These are phyloP conservation scores for Neelides sp. DNA, from an alignment of 1,140 invertebrate genomes.

Conservation along the genomic window DNA sequence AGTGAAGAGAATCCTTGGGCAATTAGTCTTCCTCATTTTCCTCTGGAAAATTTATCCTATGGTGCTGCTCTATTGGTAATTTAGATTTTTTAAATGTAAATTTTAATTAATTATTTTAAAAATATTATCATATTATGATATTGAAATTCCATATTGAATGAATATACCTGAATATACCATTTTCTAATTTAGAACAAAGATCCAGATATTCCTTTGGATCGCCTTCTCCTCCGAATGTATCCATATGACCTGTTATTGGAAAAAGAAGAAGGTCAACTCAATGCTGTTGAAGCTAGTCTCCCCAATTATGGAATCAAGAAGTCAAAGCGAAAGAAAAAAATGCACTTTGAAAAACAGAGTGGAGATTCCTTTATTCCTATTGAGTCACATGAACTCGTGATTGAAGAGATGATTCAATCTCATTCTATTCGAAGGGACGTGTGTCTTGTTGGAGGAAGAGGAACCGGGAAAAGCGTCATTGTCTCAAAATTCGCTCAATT, in stretches of 20 bases:
- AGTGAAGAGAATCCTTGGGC: slow-evolving; percentile 20
- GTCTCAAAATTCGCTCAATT: slow-evolving; percentile 60
- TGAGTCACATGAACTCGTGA: slow-evolving; percentile 52
- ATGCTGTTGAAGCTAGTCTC: slow-evolving; percentile 53
- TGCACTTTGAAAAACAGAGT: not conserved
- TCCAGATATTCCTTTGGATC: slow-evolving; percentile 49
- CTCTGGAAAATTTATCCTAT: slow-evolving; percentile 61
- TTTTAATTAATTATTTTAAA: not conserved
- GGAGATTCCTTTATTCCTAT: slow-evolving; percentile 12
- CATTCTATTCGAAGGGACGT: slow-evolving; percentile 63
- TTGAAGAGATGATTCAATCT: slow-evolving; percentile 62
- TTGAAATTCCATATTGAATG: not conserved
- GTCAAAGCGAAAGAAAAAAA: not conserved
- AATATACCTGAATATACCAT: no score
- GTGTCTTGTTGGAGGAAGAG: slow-evolving; percentile 77
- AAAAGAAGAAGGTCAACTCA: slow-evolving; percentile 50
- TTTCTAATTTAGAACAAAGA: slow-evolving; percentile 49
- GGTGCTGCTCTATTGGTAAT: slow-evolving; percentile 61
- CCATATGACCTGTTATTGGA: slow-evolving; percentile 66
- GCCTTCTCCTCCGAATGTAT: slow-evolving; percentile 60
- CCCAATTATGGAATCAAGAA: slow-evolving; percentile 44
- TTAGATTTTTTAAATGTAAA: slow-evolving; percentile 6
- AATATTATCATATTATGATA: not conserved
- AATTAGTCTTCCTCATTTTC: slow-evolving; percentile 67
- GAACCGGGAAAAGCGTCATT: slow-evolving; percentile 79